phyloP scores from a whole-genome alignment of 2,888 invertebrate species.

The Patella caerulea region DNA sequence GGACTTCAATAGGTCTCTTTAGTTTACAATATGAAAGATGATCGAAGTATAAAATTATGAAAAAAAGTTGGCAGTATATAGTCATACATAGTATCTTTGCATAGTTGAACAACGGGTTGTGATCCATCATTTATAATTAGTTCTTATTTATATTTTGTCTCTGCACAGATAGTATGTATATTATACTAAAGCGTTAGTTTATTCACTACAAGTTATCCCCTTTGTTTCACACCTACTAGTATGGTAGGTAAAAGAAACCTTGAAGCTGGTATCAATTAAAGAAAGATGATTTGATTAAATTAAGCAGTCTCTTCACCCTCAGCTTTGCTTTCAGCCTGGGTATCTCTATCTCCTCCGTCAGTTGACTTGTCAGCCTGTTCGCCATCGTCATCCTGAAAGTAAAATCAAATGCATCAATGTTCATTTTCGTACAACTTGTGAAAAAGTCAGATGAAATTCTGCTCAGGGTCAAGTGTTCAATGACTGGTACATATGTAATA shows the following conservation, averaged over 20 bases:
- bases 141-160: too few relatives aligned
- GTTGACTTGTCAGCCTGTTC: neutral
- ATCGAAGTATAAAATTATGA: neutral
- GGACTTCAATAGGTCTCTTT: neutral
- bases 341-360: conserved; percentile 29
- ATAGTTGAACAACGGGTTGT: neutral
- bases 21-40: neutral
- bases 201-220: too few relatives aligned
- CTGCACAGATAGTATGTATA: too few relatives aligned
- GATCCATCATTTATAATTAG: too few relatives aligned
- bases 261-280: too few relatives aligned
- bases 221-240: too few relatives aligned
- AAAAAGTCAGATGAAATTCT: too few relatives aligned
- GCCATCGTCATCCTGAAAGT: conserved; percentile 2
- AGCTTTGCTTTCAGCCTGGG: conserved; percentile 27
- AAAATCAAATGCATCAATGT: conserved; percentile 17
- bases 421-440: neutral
- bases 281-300: neutral
- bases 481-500: too few relatives aligned
- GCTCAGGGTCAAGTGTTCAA: too few relatives aligned
- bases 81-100: conserved; percentile 6
- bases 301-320: neutral
- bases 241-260: too few relatives aligned
- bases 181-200: too few relatives aligned
- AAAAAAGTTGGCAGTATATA: neutral